phyloP scores from a whole-genome alignment of 2,888 invertebrate species.

The Sphinx pinastri region DNA sequence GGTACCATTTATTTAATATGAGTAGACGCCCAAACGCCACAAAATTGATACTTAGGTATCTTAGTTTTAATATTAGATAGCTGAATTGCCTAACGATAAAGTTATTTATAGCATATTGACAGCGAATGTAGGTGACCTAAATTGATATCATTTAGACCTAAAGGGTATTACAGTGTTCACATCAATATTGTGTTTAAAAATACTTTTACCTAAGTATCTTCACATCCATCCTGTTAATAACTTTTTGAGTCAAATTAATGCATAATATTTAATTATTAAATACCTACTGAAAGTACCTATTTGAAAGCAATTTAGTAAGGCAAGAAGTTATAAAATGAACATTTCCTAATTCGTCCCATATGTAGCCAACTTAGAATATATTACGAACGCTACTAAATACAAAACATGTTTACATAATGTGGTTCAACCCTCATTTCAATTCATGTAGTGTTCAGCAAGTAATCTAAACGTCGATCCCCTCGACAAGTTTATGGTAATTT shows the following conservation, averaged over 20 bases:
- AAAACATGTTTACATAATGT: neutral
- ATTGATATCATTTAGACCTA: neutral
- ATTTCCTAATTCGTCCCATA: neutral
- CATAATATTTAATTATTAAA: too few relatives aligned
- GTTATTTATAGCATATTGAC: neutral
- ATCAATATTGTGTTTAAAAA: neutral
- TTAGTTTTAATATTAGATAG: neutral
- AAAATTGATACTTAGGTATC: neutral
- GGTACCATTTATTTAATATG: too few relatives aligned
- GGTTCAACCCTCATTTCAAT: conserved; percentile 15
- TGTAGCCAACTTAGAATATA: too few relatives aligned
- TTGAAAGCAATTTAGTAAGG: neutral
- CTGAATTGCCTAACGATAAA: neutral
- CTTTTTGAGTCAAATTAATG: too few relatives aligned
- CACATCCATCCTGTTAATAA: neutral
- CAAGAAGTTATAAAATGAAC: neutral
- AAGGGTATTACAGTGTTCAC: neutral
- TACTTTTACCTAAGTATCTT: neutral
- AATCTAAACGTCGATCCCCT: neutral
- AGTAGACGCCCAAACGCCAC: too few relatives aligned
- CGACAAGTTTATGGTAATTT: conserved; percentile 10
- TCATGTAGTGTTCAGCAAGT: conserved; percentile 16
- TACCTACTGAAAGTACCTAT: too few relatives aligned
- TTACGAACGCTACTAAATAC: neutral
- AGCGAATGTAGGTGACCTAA: neutral